A percentile compares a stretch with the other conserved stretches of the same genome.
phyloP scores from a whole-genome alignment of 1,140 invertebrate genomes.

The Rhopalosiphum padi region DNA sequence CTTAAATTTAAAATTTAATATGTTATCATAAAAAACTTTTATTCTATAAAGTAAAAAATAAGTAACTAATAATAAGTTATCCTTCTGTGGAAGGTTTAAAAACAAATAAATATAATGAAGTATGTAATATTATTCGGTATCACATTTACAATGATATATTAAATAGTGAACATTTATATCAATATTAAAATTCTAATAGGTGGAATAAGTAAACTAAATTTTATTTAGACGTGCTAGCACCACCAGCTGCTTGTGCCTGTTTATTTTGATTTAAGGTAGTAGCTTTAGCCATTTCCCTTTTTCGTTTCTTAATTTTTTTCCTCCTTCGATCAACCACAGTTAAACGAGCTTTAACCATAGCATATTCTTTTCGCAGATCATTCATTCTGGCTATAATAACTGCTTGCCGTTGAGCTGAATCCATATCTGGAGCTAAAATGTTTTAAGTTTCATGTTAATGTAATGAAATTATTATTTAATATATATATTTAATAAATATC shows the following conservation, averaged over 20 bases:
- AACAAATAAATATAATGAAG: neutral
- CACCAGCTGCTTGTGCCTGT: neutral
- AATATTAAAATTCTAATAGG: neutral
- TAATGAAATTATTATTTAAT: neutral
- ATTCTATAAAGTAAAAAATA: neutral
- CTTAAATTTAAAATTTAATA: neutral
- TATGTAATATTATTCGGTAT: neutral
- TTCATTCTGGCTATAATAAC: neutral
- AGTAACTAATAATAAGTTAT: neutral
- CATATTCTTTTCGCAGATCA: slow-evolving; percentile 33
- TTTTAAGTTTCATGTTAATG: neutral
- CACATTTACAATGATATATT: neutral
- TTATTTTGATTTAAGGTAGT: neutral
- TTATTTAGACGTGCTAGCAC: neutral
- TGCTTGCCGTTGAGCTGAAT: slow-evolving; percentile 16
- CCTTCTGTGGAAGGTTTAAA: neutral
- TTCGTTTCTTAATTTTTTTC: slow-evolving; percentile 40
- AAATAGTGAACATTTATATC: neutral
- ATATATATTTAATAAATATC: neutral
- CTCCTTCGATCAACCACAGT: neutral
- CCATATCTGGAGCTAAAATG: slow-evolving; percentile 40
- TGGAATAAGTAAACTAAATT: neutral
- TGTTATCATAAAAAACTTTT: neutral
- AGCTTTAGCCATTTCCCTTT: neutral
- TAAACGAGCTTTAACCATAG: neutral